A percentile compares a stretch with the other conserved stretches of the same genome.
Evolutionary conservation across 1,140 invertebrate genomes (phyloP).

Genomic region (Apis dorsata): DNA sequence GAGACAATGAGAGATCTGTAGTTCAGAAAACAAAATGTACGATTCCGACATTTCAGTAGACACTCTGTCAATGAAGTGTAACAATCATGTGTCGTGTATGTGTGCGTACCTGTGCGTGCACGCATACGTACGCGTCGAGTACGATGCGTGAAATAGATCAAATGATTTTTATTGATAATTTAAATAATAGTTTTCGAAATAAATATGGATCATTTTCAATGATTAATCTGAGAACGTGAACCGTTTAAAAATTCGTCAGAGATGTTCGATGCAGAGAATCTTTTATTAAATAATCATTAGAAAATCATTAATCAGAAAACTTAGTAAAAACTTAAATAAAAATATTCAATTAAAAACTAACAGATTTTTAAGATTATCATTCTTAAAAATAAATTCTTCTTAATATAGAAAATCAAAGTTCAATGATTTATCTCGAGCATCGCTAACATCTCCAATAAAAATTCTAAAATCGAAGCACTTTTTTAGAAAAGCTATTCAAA

Average conservation of each 20-base stretch:
- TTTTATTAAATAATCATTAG: too few relatives aligned
- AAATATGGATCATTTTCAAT: neutral
- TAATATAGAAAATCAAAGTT: too few relatives aligned
- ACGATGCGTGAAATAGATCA: constrained; percentile 20
- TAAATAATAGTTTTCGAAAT: neutral
- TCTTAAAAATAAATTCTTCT: too few relatives aligned
- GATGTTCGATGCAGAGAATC: neutral
- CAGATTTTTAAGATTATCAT: too few relatives aligned
- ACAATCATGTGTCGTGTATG: constrained; percentile 34
- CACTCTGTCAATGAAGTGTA: constrained; percentile 52
- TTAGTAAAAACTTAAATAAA: too few relatives aligned
- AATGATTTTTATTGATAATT: neutral
- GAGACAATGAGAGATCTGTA: constrained; percentile 48
- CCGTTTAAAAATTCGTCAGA: neutral
- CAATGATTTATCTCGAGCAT: neutral
- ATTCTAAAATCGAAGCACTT: neutral
- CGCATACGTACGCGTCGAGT: neutral
- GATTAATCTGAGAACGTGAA: neutral
- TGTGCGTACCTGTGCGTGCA: neutral
- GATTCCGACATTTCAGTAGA: constrained; percentile 48
- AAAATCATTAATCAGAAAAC: too few relatives aligned
- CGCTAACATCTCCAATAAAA: neutral
- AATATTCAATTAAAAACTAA: too few relatives aligned
- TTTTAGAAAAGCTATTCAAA: neutral
- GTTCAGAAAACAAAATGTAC: constrained; percentile 29